Evolutionary conservation across 1,140 invertebrate species (phyloP).

Genomic region (Melitaea cinxia): DNA sequence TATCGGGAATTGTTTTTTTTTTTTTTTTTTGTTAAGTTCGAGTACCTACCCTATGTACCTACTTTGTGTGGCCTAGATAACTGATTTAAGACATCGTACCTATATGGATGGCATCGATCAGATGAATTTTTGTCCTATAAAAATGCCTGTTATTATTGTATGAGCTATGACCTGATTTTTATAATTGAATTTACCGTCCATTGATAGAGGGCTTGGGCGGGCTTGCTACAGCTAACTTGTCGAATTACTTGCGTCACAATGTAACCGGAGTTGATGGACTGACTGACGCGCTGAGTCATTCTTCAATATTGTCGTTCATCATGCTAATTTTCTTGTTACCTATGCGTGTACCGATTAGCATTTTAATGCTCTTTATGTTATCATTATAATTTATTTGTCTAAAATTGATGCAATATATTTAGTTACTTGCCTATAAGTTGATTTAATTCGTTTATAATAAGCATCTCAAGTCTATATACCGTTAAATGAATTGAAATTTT

Average conservation of each 20-base stretch:
- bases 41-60: no score
- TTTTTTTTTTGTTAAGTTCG: no score
- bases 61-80: not conserved
- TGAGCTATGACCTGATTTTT: slow-evolving; percentile 51
- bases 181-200: slow-evolving; percentile 75
- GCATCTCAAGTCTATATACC: no score
- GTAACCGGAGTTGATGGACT: slow-evolving; percentile 69
- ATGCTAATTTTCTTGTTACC: slow-evolving; percentile 79
- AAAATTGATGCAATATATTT: slow-evolving; percentile 42
- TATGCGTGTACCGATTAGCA: slow-evolving; percentile 78
- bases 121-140: slow-evolving; percentile 19
- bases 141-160: slow-evolving; percentile 34
- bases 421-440: no score
- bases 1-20: no score
- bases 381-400: slow-evolving; percentile 54
- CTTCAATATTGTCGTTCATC: slow-evolving; percentile 74
- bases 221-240: slow-evolving; percentile 66
- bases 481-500: no score
- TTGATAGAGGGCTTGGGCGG: slow-evolving; percentile 74
- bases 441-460: slow-evolving; percentile 15
- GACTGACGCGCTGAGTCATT: slow-evolving; percentile 73
- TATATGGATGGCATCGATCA: slow-evolving; percentile 26
- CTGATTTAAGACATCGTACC: slow-evolving; percentile 15
- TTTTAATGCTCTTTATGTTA: slow-evolving; percentile 71
- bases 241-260: slow-evolving; percentile 69